Conservation (phyloP, 2,888 invertebrate genomes). For the Pollenia labialis region DNA sequence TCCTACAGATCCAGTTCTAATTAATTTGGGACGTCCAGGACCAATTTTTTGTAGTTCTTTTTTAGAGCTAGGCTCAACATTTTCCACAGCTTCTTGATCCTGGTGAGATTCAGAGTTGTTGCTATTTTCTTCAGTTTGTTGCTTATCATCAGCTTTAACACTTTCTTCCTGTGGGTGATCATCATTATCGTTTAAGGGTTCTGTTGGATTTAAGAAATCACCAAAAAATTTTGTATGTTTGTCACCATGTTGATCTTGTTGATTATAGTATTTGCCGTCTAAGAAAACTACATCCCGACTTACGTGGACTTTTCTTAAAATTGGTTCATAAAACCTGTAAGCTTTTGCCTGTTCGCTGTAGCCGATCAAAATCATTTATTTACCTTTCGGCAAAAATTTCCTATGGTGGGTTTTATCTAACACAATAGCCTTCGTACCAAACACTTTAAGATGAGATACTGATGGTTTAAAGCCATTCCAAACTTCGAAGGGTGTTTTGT, state of each 20-base stretch:
- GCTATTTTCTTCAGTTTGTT: not conserved
- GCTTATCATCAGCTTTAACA: not conserved
- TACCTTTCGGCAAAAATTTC: constrained; percentile 14
- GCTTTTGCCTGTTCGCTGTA: too few relatives aligned
- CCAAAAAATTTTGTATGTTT: too few relatives aligned
- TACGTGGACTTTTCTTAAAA: not conserved
- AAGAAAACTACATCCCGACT: constrained; percentile 33
- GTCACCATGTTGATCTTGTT: not conserved
- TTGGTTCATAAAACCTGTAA: constrained; percentile 20
- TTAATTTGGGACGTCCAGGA: not conserved
- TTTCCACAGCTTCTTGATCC: not conserved
- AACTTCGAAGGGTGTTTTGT: constrained; percentile 28
- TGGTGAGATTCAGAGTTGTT: too few relatives aligned
- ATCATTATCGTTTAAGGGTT: too few relatives aligned
- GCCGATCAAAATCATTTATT: too few relatives aligned
- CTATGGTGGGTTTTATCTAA: constrained; percentile 41
- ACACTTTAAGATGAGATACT: constrained; percentile 52
- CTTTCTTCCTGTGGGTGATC: not conserved
- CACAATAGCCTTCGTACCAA: constrained; percentile 59
- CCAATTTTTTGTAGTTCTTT: not conserved
- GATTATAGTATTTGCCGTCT: constrained; percentile 8
- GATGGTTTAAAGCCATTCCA: constrained; percentile 41
- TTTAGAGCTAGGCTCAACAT: not conserved
- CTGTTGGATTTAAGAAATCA: too few relatives aligned
- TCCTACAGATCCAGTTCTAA: constrained; percentile 27